Percentiles rank a stretch among this genome's conserved stretches.
Evolutionary conservation across 92 coral and sea anemone genomes (phyloP).

Genomic region (Nematostella vectensis): DNA sequence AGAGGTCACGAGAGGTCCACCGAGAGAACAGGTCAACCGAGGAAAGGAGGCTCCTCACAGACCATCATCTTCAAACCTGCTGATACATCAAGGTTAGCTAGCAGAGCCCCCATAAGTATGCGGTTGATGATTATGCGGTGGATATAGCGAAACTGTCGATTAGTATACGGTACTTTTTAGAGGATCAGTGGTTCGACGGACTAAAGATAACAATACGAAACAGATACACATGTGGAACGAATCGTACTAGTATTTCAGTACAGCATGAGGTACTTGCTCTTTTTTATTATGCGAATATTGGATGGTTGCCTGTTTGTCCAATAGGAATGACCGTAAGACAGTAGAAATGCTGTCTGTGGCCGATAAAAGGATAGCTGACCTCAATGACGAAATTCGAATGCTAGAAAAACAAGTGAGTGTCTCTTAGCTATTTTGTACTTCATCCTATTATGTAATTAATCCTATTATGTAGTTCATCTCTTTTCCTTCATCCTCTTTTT

Average conservation of each 20-base stretch:
- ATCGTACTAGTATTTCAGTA: too few species aligned
- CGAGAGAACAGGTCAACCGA: slow-evolving; percentile 34
- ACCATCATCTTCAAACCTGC: slow-evolving; percentile 84
- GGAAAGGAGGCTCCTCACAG: slow-evolving; percentile 60
- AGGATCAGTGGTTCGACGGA: too few species aligned
- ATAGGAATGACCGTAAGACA: slow-evolving; percentile 60
- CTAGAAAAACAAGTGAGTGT: slow-evolving; percentile 69
- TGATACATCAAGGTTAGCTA: slow-evolving; percentile 42
- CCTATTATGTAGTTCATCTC: too few species aligned
- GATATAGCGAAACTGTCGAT: too few species aligned
- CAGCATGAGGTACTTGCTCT: too few species aligned
- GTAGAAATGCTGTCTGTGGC: slow-evolving; percentile 64
- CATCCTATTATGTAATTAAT: too few species aligned
- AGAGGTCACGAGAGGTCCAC: too few species aligned
- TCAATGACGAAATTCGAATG: slow-evolving; percentile 58
- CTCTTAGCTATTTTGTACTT: background rate
- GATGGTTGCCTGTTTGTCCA: background rate
- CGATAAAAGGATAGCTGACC: slow-evolving; percentile 65
- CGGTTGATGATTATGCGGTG: background rate
- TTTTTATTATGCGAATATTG: too few species aligned
- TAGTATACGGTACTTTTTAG: too few species aligned
- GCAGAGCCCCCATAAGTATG: background rate
- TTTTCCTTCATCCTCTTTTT: too few species aligned
- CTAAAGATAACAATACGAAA: too few species aligned
- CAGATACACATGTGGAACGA: too few species aligned